Evolutionary conservation across 2,113 vertebrate genomes (phyloP), one percentile per base, ranked within the genome.

Genomic region (Leucoraja erinaceus): DNA sequence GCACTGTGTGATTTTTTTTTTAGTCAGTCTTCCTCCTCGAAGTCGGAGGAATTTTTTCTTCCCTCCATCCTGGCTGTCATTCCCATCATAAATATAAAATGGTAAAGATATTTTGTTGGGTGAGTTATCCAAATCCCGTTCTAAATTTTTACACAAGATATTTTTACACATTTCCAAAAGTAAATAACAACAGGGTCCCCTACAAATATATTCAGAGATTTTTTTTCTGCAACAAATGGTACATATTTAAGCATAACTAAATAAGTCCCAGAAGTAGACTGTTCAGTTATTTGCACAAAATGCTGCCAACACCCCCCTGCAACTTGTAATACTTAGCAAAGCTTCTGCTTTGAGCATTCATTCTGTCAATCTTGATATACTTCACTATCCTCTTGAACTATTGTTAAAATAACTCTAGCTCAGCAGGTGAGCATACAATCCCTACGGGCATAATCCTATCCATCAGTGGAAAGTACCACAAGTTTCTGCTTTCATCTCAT

Each of bases 331-430:
- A 61, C 75, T 88, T 66, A 61, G 83, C 59, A 63, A 28, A 18
- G 83, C 83, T 63, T 63, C 59, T 63, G n/a, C 28, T 6, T 18
- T 66, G 83, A 63, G n/a, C 83, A 88, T 88, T 88, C 83, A 88
- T 88, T 63, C 83, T 66, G 83, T 88, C 83, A 88, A 28, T 88
- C 59, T n/a, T 88, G n/a, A 88, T 66, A 61, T 63, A 63, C 28
- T 63, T 88, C 83, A 88, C n/a, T 28, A 88, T 66, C 83, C n/a
- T 63, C 59, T 63, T 16, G 56, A 88, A 66, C 28, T 31, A 88
- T 63, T 63, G 83, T 61, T 88, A 8, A 16, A 88, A 88, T 63
- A 63, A 88, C n/a, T 88, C 12, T 6, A 31, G 59, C 59, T 63
- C 59, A 88, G 59, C 28, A 88, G 61, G 14, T n/a, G 28, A 63